phyloP scores from a whole-genome alignment of 2,888 invertebrate genomes.

The Geophilus truncorum region DNA sequence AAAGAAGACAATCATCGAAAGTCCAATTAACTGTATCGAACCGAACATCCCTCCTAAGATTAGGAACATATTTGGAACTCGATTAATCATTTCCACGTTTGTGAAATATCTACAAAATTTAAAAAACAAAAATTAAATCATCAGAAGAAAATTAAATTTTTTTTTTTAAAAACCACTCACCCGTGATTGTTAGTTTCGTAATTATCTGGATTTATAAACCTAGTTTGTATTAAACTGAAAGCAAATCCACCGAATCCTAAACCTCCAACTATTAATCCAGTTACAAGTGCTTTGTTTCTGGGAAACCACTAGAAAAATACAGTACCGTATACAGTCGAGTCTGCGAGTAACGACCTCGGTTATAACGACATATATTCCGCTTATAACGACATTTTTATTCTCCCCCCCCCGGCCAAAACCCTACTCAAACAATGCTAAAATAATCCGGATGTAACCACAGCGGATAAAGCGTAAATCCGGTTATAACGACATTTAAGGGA shows the following conservation, averaged over 20 bases:
- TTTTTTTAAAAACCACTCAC: no score
- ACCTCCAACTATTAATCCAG: slow-evolving; percentile 48
- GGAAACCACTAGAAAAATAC: slow-evolving; percentile 46
- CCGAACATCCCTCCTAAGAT: slow-evolving; percentile 44
- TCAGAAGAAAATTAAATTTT: not conserved
- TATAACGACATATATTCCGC: no score
- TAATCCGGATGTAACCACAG: no score
- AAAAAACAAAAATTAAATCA: not conserved
- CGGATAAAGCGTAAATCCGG: no score
- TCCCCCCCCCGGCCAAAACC: no score
- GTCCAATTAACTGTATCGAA: slow-evolving; percentile 45
- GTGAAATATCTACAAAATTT: slow-evolving; percentile 44
- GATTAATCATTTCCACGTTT: slow-evolving; percentile 42
- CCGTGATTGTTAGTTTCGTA: slow-evolving; percentile 33
- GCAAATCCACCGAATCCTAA: slow-evolving; percentile 48
- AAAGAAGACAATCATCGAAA: slow-evolving; percentile 40
- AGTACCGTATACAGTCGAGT: no score
- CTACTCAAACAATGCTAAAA: no score
- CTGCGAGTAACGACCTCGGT: no score
- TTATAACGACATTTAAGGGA: no score
- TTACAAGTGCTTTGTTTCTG: slow-evolving; percentile 45
- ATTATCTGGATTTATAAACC: slow-evolving; percentile 48
- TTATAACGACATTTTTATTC: no score
- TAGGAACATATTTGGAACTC: slow-evolving; percentile 45
- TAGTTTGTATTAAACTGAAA: slow-evolving; percentile 48